Conservation (phyloP, 2,888 invertebrate species). For the Julus scanicus region DNA sequence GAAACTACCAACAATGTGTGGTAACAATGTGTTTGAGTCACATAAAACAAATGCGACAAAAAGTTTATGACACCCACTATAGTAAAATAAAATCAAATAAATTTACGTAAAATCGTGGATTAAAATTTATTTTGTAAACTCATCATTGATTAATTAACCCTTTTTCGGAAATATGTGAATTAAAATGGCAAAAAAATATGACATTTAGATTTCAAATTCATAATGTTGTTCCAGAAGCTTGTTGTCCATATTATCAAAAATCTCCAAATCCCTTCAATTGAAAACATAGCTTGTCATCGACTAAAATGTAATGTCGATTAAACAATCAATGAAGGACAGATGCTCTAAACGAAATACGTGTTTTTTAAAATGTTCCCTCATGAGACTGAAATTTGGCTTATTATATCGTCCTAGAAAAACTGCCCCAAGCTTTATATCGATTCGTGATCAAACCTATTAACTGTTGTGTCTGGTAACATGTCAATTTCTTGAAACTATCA, state of each 20-base stretch:
- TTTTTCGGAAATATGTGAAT: too few species aligned
- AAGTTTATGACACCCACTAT: not conserved
- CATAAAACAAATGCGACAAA: not conserved
- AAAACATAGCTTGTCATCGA: too few species aligned
- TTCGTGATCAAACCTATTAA: not conserved
- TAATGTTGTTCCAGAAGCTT: too few species aligned
- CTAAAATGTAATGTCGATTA: not conserved
- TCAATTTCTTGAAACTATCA: not conserved
- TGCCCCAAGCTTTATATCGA: constrained; percentile 7
- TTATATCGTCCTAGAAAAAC: not conserved
- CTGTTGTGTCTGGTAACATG: constrained; percentile 6
- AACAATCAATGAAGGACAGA: not conserved
- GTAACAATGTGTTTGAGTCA: not conserved
- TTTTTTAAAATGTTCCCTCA: not conserved
- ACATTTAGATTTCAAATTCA: too few species aligned
- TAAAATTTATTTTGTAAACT: too few species aligned
- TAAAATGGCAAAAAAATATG: too few species aligned
- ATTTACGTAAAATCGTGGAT: too few species aligned
- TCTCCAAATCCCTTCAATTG: too few species aligned
- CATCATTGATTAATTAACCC: too few species aligned
- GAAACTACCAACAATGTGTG: not conserved
- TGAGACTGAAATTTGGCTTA: not conserved
- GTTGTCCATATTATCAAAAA: too few species aligned
- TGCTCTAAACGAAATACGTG: not conserved
- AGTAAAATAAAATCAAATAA: too few species aligned